Evolutionary conservation across 2,888 invertebrate genomes (phyloP), one percentile per base, ranked within the genome.

Genomic region (Caenorhabditis japonica): DNA sequence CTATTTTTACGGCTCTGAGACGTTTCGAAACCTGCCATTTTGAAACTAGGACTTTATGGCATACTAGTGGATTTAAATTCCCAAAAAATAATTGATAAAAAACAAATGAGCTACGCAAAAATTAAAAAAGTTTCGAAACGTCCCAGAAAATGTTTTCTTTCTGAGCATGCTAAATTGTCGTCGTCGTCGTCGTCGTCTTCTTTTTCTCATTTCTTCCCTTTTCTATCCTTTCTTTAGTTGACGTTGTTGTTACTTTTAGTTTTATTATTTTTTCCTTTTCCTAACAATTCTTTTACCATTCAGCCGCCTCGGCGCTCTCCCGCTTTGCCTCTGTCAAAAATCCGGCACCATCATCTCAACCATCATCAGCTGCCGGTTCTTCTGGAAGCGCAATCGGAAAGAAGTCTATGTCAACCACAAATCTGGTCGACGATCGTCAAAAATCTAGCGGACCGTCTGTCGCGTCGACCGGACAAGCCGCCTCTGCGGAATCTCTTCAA

Each of bases 391-490:
- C 58, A 30, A 61, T 70, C 8, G 80, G 81, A 15, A 84, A 87
- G 68, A 87, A 87, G 55, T 85, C 85, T 19, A 87, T 87, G 87
- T 86, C 86, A 3, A 87, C 87, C 0, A 87, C 87, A 10, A 87
- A 87, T 66, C 77, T 87, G 43, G 81, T 85, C 7, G 87, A 87
- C 49, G 84, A 81, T 7, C 72, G 73, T n/a, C 38, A 52, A 17
- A 58, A 56, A n/a, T n/a, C 41, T 3, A 30, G 56, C 12, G 80
- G 75, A 23, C 71, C 76, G 25, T 68, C 68, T 8, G 89, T 89
- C 39, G 88, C 90, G 12, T 88, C 88, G 53, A 89, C 89, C 15
- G 89, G 89, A 66, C 90, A 90, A 79, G 90, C 90, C 12, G 88
- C 89, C 0, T 88, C 88, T 5, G 90, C 90, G 19, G 90, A 90